phyloP scores from a whole-genome alignment of 1,140 invertebrate species.

The Drosophila pseudoobscura region DNA sequence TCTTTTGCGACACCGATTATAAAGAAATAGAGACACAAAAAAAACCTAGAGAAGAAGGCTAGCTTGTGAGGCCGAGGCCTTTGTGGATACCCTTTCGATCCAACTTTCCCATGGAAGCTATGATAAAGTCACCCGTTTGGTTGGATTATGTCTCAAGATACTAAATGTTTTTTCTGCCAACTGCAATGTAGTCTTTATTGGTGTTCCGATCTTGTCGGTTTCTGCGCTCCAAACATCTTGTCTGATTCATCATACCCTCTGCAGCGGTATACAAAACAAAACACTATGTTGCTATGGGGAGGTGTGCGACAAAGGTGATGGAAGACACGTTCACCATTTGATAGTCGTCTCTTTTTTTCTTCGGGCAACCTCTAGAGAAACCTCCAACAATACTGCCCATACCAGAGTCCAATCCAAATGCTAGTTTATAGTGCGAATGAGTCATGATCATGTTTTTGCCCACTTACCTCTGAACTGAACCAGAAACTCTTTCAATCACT shows the following conservation, averaged over 20 bases:
- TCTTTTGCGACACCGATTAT: slow-evolving; percentile 51
- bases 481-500: slow-evolving; percentile 20
- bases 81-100: too few species aligned
- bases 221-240: too few species aligned
- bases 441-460: slow-evolving; percentile 51
- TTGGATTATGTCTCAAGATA: too few species aligned
- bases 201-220: too few species aligned
- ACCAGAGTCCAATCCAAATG: slow-evolving; percentile 35
- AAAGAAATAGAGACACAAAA: slow-evolving; percentile 33
- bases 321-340: slow-evolving; percentile 49
- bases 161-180: too few species aligned
- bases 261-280: neutral
- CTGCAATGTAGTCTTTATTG: too few species aligned
- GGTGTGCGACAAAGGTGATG: slow-evolving; percentile 46
- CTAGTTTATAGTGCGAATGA: slow-evolving; percentile 57
- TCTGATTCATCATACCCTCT: too few species aligned
- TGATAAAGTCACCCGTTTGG: too few species aligned
- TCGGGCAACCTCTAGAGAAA: slow-evolving; percentile 46
- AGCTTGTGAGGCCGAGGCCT: too few species aligned
- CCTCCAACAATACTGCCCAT: slow-evolving; percentile 1
- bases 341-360: slow-evolving; percentile 27
- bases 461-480: slow-evolving; percentile 52
- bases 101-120: too few species aligned
- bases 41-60: too few species aligned
- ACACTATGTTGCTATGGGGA: slow-evolving; percentile 10